Base-by-base conservation (phyloP, 2,113 vertebrate species). In the Fulmarus glacialis region DNA sequence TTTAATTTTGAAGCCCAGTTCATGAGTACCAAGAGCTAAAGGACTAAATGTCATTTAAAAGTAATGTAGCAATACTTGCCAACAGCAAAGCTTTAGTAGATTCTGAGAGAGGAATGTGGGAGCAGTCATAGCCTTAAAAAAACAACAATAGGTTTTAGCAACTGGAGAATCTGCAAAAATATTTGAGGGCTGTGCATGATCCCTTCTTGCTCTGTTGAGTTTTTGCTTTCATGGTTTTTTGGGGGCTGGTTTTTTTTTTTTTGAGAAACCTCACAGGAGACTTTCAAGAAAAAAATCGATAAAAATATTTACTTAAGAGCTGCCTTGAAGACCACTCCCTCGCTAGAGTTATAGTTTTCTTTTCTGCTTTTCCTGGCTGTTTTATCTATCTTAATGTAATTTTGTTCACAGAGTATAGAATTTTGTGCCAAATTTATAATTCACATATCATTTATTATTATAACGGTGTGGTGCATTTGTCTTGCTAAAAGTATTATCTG, bases 81-180 rank as follows among this genome's bases (percentile, higher is more conserved):
- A 96, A 55, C 78, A 95, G 45, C 81, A 59, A 38, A 90, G 87
- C 95, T 91, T 96, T 87, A 96, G 85, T 17, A 95, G 95, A 91
- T 85, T 96, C 78, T 91, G 62, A 70, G 89, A 92, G 68, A 95
- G 91, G 93, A 97, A 96, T 96, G 91, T 91, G 89, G 87, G 89
- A 96, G 87, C 89, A 96, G 87, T 91, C 93, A 90, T 58, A 68
- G 84, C 77, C 70, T 97, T 95, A 93, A 79, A 95, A 97, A 93
- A 91, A 78, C 42, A 96, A 92, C 67, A 97, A 85, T 91, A 91
- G 87, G 24, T 81, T 83, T 91, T 87, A 92, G 66, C 89, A 96
- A 89, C 38, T 62, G 80, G 73, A 88, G 70, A 78, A 89, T 93
- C 91, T 94, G 70, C 50, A 87, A 82, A 96, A 95, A 70, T 59